These are phyloP conservation scores for Aulostomus chinensis DNA, from an alignment of 2,797 vertebrate genomes.

Conservation along the genomic window DNA sequence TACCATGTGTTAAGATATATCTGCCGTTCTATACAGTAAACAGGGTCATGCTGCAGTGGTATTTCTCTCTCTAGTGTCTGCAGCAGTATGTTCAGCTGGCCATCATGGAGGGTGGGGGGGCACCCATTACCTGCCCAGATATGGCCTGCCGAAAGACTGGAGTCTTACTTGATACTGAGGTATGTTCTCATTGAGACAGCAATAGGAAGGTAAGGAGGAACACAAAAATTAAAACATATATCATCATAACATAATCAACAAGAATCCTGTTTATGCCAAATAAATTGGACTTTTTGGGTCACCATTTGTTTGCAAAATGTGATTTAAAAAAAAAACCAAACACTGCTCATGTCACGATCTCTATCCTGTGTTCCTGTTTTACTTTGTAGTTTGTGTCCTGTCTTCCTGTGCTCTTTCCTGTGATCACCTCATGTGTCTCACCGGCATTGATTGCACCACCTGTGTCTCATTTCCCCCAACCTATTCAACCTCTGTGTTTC, in stretches of 20 bases:
- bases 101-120: conserved; percentile 90
- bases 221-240: not conserved
- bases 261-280: not conserved
- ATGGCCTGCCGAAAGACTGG: conserved; percentile 86
- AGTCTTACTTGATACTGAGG: conserved; percentile 90
- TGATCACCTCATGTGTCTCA: no score
- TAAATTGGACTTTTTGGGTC: no score
- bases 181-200: conserved; percentile 63
- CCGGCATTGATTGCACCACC: no score
- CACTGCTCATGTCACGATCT: no score
- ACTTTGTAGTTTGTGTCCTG: no score
- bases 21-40: not conserved
- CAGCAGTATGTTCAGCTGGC: conserved; percentile 90
- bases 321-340: no score
- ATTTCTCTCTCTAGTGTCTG: conserved; percentile 84
- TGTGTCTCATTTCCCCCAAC: no score
- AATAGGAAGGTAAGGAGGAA: conserved; percentile 16
- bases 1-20: not conserved
- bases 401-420: no score
- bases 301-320: no score
- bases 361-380: no score
- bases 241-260: not conserved
- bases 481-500: no score
- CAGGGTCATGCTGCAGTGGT: conserved; percentile 19
- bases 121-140: conserved; percentile 93